Evolutionary conservation across 2,888 invertebrate genomes (phyloP), one percentile per base, ranked within the genome.

Genomic region (Lucinisca nassula): DNA sequence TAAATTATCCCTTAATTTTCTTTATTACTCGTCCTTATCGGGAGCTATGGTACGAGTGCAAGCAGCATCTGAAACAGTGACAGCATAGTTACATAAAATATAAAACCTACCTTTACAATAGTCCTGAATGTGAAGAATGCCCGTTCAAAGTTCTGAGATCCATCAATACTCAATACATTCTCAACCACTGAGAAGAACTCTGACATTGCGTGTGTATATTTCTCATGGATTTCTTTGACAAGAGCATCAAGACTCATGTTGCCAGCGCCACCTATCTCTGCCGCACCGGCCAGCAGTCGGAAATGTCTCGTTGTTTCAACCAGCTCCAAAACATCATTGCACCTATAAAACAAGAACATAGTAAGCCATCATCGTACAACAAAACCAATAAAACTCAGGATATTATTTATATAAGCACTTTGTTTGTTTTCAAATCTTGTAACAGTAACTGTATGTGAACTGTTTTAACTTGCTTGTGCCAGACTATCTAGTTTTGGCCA

Each of bases 221-320:
- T 95, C 51, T 84, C 90, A 78, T 96, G 95, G 38, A 96, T 95
- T 88, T 96, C 96, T 81, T 94, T 95, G 37, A 96, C 96, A 61
- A 96, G 93, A 14, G 95, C 95, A 89, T 96, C 96, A 24, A 96
- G 93, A 82, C 95, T 95, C 91, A 93, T 92, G 80, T 94, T 96
- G 12, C 96, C 96, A 38, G 96, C 96, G 1, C 96, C 96, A 37
- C 96, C 96, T 17, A 96, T 93, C 83, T 95, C 95, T 14, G 96
- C 96, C 1, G 96, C 95, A 27, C 94, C 95, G 0, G 96, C 95
- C 75, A 96, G 92, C 55, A 96, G 92, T 8, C 95, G 93, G 92
- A 96, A 96, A 89, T 96, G 96, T 27, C 95, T 91, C 0, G 96
- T 96, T 1, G 96, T 96, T 88, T 96, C 96, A 14, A 96, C 95